Base-by-base conservation (phyloP, 2,888 invertebrate species). In the Epinotia brunnichana region DNA sequence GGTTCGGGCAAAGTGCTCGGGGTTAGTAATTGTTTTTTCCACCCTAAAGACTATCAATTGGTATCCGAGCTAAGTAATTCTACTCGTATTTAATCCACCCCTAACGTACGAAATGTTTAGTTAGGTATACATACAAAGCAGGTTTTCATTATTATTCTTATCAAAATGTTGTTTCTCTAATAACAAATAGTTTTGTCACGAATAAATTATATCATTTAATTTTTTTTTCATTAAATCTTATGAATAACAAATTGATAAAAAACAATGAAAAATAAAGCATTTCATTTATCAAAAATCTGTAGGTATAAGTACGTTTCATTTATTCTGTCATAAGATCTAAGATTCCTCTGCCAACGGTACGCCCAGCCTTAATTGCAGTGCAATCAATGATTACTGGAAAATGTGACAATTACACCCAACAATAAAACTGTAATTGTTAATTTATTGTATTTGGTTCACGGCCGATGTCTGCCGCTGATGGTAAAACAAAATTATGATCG, bases 361-460 rank as follows among this genome's bases (percentile, higher is more conserved):
- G n/a, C 54, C 15, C 19, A 44, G 41, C 53, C 51, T 51, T 57
- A 68, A 73, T 62, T 57, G 57, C 39, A 57, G 44, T 24, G 41
- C 54, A 57, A 68, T 68, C 57, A 57, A 41, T 53, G 68, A 73
- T 59, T 69, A 59, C 41, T 35, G 17, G 64, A 70, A 66, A 66
- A 70, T 59, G 48, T 29, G 19, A 53, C 57, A 73, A 73, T 69
- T 73, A 57, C 69, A 15, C 19, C 19, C 62, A 41, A 57, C 63
- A 41, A 66, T 70, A 59, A 70, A 64, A 59, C 57, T 53, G 73
- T 73, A 73, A 69, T 73, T 62, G 69, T 39, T 59, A 63, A 73
- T 73, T 63, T 56, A 69, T 63, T 53, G 63, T 56, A 29, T 63
- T 35, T 59, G 39, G 24, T 54, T n/a, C 67, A 54, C n/a, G 71